Conservation (phyloP, 2,113 vertebrate species). For the Orientallactaga bullata region DNA sequence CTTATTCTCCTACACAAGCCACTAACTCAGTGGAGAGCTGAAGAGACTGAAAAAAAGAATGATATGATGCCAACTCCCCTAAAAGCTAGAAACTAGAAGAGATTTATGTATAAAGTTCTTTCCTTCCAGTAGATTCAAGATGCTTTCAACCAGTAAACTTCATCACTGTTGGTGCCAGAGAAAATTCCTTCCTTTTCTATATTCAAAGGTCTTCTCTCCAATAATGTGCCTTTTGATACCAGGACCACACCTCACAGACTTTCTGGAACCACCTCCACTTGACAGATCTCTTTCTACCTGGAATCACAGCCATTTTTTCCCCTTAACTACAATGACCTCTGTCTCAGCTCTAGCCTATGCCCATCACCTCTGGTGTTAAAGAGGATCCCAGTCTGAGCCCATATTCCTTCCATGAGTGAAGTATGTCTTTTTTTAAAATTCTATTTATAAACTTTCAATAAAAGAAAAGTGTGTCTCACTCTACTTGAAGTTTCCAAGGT, state of each 20-base stretch:
- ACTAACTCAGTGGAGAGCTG: conserved; percentile 9
- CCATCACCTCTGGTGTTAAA: neutral
- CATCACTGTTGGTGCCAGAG: conserved; percentile 64
- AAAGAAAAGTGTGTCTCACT: conserved; percentile 47
- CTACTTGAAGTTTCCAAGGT: conserved; percentile 38
- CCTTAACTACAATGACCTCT: neutral
- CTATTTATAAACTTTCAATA: conserved; percentile 72
- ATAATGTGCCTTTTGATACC: conserved; percentile 49
- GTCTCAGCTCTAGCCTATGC: neutral
- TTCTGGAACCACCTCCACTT: conserved; percentile 7
- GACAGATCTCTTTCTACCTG: neutral
- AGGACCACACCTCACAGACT: neutral
- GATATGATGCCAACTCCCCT: conserved; percentile 58
- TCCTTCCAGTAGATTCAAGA: conserved; percentile 51
- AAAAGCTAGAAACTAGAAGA: conserved; percentile 51
- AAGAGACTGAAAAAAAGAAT: conserved; percentile 58
- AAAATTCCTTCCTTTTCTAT: conserved; percentile 54
- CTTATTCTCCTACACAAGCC: conserved; percentile 38
- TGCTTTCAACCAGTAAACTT: conserved; percentile 69
- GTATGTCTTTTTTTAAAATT: conserved; percentile 15
- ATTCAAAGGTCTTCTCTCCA: conserved; percentile 20
- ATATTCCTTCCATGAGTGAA: neutral
- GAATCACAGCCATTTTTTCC: neutral
- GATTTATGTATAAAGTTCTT: conserved; percentile 67
- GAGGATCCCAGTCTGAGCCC: neutral